Base-by-base conservation (phyloP, 2,113 vertebrate genomes). In the Halichoerus grypus region DNA sequence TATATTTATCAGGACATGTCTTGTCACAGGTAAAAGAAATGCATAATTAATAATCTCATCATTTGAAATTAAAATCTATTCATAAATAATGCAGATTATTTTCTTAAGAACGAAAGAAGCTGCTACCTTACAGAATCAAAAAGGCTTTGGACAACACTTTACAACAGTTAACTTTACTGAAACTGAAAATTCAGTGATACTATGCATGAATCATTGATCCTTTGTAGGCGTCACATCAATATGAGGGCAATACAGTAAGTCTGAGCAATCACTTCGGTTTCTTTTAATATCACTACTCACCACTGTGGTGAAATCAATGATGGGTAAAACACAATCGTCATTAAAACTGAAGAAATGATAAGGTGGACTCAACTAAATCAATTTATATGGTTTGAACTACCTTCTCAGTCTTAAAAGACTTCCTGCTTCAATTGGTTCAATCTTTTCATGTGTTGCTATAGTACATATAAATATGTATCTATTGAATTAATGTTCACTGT, bases 121-220 rank as follows among this genome's bases (percentile, higher is more conserved):
- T 71, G 19, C 26, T 86, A 22, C 7, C 28, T 90, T 63, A 57
- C 1, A 36, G 13, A 39, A 74, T 57, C 39, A 86, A 80, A 33
- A 7, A 82, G 46, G 26, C 21, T 92, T 85, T 46, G 14, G 18
- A 95, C 36, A 97, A 93, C 0, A 91, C 18, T 87, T 94, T 77
- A 53, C 3, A 81, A 36, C 2, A 55, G 49, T 61, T 88, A 84
- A 67, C 86, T 88, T 88, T 89, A 31, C n/a, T 59, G n/a, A 0
- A 59, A 53, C 15, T 19, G 26, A 89, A 13, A 69, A 22, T 39
- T 88, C 82, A 89, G 7, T 57, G 19, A 69, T 31, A 19, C 7
- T 16, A 49, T 39, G 19, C 14, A 79, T 22, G 28, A 86, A 53
- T 77, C 71, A 82, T 26, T 55, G 19, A 77, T 46, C 49, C 1